These are phyloP conservation scores for Trogon surrucura DNA, from an alignment of 2,113 vertebrate genomes.

Conservation along the genomic window DNA sequence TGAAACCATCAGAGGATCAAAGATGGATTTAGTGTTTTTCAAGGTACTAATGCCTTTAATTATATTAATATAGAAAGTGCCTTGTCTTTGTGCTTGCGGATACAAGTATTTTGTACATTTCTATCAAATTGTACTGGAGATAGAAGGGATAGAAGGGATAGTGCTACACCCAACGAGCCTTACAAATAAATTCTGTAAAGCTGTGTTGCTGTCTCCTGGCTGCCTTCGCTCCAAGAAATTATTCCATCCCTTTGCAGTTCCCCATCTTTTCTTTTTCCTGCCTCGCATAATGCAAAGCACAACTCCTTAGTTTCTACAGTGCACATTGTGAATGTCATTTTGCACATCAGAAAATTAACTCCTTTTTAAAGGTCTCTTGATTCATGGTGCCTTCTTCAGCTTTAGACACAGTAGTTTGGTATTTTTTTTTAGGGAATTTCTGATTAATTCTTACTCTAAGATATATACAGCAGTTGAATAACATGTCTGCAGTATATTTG, in stretches of 20 bases:
- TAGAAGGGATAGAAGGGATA: not conserved
- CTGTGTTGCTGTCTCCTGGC: not conserved
- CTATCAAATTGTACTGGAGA: not conserved
- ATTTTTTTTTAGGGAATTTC: not conserved
- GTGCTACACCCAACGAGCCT: not conserved
- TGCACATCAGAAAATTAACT: not conserved
- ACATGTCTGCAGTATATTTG: not conserved
- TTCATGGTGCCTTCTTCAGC: not conserved
- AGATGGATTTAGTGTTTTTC: constrained; percentile 88
- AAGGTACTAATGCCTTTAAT: constrained; percentile 67
- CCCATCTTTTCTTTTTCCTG: not conserved
- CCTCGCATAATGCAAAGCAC: not conserved
- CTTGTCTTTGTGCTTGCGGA: not conserved
- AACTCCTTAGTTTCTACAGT: not conserved
- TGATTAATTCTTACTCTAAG: not conserved
- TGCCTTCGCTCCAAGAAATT: not conserved
- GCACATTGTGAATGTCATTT: not conserved
- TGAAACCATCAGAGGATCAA: constrained; percentile 78
- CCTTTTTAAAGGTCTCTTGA: not conserved
- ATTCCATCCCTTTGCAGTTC: not conserved
- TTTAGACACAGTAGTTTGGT: not conserved
- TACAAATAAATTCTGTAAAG: not conserved
- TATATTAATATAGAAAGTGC: not conserved
- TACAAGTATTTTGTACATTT: not conserved
- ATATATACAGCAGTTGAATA: not conserved